Percentiles rank a stretch among this genome's conserved stretches.
phyloP scores from a whole-genome alignment of 2,797 vertebrate species.

The Betta splendens region DNA sequence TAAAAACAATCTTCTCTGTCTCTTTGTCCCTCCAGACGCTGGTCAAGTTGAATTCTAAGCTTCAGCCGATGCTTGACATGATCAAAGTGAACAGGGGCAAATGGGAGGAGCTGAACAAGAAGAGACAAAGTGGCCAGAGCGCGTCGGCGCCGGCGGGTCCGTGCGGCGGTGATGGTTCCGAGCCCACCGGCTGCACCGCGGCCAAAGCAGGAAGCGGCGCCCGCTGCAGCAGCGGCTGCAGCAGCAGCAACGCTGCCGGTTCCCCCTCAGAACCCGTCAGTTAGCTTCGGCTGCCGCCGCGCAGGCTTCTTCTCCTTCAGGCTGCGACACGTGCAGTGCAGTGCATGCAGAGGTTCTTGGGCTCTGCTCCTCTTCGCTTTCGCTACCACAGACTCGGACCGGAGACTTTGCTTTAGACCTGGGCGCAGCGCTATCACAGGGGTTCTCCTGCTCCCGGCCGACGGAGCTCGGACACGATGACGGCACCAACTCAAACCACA shows the following conservation, averaged over 20 bases:
- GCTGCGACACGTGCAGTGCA: conserved; percentile 69
- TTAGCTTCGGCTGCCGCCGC: conserved; percentile 64
- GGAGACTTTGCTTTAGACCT: conserved; percentile 65
- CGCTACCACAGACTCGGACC: conserved; percentile 56
- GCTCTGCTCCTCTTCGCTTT: conserved; percentile 77
- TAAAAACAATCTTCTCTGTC: not conserved
- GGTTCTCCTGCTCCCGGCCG: conserved; percentile 63
- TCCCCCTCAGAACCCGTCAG: conserved; percentile 64
- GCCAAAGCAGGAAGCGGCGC: conserved; percentile 50
- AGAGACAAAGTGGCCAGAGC: conserved; percentile 79
- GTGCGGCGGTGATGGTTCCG: conserved; percentile 46
- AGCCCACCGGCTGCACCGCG: conserved; percentile 43
- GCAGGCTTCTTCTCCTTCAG: conserved; percentile 60
- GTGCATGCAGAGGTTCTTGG: conserved; percentile 76
- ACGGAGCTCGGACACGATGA: conserved; percentile 59
- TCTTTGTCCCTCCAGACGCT: conserved; percentile 80
- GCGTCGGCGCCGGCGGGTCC: conserved; percentile 50
- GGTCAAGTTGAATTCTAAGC: conserved; percentile 93
- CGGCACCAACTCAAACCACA: conserved; percentile 48
- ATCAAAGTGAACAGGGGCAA: conserved; percentile 89
- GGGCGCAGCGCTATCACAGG: conserved; percentile 48
- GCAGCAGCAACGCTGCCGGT: conserved; percentile 35
- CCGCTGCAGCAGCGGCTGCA: conserved; percentile 60
- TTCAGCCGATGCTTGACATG: conserved; percentile 95
- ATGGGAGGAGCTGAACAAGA: conserved; percentile 93